phyloP scores from a whole-genome alignment of 2,113 vertebrate species.

The Cheilinus undulatus region DNA sequence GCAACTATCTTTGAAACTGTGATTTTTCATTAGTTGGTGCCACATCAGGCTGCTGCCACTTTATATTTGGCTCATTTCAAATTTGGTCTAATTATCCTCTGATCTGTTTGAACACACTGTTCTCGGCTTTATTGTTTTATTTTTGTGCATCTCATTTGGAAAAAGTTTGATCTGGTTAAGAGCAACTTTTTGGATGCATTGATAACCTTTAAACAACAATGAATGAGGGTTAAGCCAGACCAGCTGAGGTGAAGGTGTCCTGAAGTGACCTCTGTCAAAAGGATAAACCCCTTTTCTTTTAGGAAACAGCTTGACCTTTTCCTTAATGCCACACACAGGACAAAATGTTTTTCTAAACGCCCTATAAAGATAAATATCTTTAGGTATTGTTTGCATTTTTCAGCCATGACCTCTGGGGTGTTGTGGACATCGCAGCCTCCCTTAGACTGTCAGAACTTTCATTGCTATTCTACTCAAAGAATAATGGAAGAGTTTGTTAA shows the following conservation, averaged over 20 bases:
- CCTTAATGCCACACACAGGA: conserved; percentile 3
- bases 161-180: background rate
- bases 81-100: conserved; percentile 1
- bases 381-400: background rate
- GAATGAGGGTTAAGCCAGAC: background rate
- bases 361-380: background rate
- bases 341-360: background rate
- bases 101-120: conserved; percentile 7
- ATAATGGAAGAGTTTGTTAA: too few species aligned
- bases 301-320: background rate
- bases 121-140: background rate
- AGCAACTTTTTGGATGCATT: background rate
- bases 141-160: background rate
- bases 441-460: too few species aligned
- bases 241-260: background rate
- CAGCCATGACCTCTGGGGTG: background rate
- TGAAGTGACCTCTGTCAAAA: background rate
- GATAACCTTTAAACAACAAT: background rate
- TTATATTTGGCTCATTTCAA: background rate
- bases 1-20: background rate
- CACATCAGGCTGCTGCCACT: conserved; percentile 1
- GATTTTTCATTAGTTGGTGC: conserved; percentile 22
- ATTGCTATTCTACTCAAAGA: too few species aligned
- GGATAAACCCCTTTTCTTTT: background rate
- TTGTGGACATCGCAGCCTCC: background rate